Base-by-base conservation (phyloP, 2,888 invertebrate genomes). In the Rhamphomyia laevipes region DNA sequence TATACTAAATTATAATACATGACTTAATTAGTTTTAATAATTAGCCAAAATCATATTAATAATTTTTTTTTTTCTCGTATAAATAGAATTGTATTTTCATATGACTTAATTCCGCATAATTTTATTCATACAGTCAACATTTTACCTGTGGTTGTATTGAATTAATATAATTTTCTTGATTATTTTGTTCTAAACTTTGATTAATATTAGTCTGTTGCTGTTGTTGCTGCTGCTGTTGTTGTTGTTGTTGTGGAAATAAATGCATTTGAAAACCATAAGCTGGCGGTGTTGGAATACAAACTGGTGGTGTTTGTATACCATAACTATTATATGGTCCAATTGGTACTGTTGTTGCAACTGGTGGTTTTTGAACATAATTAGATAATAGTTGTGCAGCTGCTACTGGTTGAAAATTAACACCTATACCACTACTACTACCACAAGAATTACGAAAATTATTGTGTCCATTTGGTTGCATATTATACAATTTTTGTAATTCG, bases 401-500 rank as follows among this genome's bases (percentile, higher is more conserved):
- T 35, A n/a, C 13, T 10, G 46, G 40, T 30, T 15, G 40, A 18
- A 46, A 15, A 16, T 27, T n/a, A n/a, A n/a, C n/a, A n/a, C n/a
- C n/a, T n/a, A n/a, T 27, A 27, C 46, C 56, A 45, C 7, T 9
- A 37, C 11, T 5, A 3, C 12, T 41, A 21, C 18, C 6, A 43
- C 48, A 5, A 50, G 53, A 27, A 35, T 31, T 33, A 37, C 40
- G 46, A 45, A 42, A 9, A 54, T 49, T 53, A 45, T 38, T 49
- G 1, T 58, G 59, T 49, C 59, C 56, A 18, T 59, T 60, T 42
- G 57, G 53, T 13, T 64, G 60, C 68, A 69, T 61, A 55, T 59
- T 65, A 31, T 70, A 70, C 10, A 70, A 58, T 12, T 68, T 63
- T 47, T 63, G 64, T 12, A 70, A 56, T 50, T 69, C 65, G 40